Evolutionary conservation across 37 sponge, comb jelly and placozoan genomes (phyloP).

Genomic region (Dysidea cf. avara): DNA sequence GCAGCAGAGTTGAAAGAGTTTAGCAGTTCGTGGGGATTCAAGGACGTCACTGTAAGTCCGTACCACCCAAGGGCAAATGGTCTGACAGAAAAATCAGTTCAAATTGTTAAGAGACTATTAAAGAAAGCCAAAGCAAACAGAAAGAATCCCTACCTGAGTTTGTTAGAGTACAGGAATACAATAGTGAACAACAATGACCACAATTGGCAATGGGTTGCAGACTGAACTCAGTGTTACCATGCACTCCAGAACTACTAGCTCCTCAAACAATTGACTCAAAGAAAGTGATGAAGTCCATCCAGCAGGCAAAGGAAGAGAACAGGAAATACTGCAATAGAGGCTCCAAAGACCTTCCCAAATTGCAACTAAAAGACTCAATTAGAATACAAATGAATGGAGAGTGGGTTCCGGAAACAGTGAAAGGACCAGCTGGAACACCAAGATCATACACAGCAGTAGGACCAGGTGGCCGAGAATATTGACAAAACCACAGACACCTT

Average conservation of each 20-base stretch:
- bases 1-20: background rate
- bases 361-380: background rate
- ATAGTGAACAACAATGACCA: background rate
- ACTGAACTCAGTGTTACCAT: background rate
- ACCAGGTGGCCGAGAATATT: background rate
- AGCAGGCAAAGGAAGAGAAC: background rate
- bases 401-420: conserved; percentile 3
- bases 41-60: background rate
- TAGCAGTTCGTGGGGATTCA: background rate
- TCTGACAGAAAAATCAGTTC: too few relatives aligned
- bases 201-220: background rate
- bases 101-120: background rate
- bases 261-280: too few relatives aligned
- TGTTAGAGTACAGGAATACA: conserved; percentile 8
- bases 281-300: too few relatives aligned
- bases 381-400: too few relatives aligned
- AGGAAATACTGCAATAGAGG: background rate
- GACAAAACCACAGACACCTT: background rate
- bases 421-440: background rate
- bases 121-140: conserved; percentile 2
- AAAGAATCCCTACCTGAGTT: background rate
- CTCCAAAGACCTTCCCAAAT: background rate
- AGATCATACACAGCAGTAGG: background rate
- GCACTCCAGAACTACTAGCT: background rate
- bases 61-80: background rate